phyloP scores from a whole-genome alignment of 1,140 invertebrate genomes.

The Apis laboriosa region DNA sequence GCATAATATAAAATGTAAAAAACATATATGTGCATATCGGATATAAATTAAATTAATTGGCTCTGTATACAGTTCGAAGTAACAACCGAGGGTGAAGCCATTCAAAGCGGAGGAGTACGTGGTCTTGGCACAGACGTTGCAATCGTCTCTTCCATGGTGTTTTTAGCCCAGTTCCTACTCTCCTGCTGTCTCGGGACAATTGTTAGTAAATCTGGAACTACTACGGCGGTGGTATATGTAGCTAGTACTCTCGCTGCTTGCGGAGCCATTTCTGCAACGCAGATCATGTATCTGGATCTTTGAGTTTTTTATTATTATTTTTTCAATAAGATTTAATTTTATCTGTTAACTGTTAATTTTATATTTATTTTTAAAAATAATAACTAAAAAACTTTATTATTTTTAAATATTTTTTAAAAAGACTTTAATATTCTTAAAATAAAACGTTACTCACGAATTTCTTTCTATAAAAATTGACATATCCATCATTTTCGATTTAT shows the following conservation, averaged over 20 bases:
- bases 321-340: neutral
- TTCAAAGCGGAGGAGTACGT: conserved; percentile 82
- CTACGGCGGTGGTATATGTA: conserved; percentile 91
- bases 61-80: conserved; percentile 84
- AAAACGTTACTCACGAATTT: neutral
- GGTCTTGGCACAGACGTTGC: conserved; percentile 97
- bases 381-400: too few species aligned
- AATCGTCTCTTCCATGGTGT: conserved; percentile 96
- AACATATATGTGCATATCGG: neutral
- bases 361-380: neutral
- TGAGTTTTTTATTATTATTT: conserved; percentile 74
- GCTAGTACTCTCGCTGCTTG: conserved; percentile 91
- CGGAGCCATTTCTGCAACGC: conserved; percentile 91
- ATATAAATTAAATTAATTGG: conserved; percentile 29
- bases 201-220: conserved; percentile 89
- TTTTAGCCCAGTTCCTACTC: conserved; percentile 95
- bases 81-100: conserved; percentile 80
- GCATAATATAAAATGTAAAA: neutral
- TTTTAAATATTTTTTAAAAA: neutral
- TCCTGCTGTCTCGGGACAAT: conserved; percentile 93
- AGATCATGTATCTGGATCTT: conserved; percentile 93
- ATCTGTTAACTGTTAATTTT: neutral
- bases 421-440: neutral
- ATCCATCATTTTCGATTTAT: neutral
- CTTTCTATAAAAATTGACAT: neutral